A percentile compares a stretch with the other conserved stretches of the same genome.
These are phyloP conservation scores for Calliopum simillimum DNA, from an alignment of 2,888 invertebrate species.

Conservation along the genomic window DNA sequence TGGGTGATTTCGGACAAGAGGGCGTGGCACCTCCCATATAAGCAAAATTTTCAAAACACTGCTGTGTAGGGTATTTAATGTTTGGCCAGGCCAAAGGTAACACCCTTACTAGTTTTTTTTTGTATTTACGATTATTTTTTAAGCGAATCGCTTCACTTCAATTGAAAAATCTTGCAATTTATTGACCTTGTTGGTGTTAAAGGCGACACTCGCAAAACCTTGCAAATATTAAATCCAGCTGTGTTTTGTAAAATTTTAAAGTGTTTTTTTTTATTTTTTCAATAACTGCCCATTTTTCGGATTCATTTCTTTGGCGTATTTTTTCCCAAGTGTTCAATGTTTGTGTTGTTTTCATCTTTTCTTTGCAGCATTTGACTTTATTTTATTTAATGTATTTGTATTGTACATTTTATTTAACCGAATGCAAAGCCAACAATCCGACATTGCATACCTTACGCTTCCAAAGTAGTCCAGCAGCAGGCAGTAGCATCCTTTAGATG, in stretches of 20 bases:
- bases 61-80: too few relatives aligned
- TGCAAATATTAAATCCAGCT: not conserved
- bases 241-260: constrained; percentile 3
- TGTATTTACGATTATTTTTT: too few relatives aligned
- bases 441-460: constrained; percentile 37
- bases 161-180: too few relatives aligned
- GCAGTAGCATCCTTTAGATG: constrained; percentile 12
- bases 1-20: too few relatives aligned
- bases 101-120: too few relatives aligned
- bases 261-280: not conserved
- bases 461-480: constrained; percentile 22
- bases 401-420: constrained; percentile 44
- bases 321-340: not conserved
- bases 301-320: not conserved
- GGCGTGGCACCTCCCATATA: too few relatives aligned
- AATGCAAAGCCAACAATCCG: constrained; percentile 27
- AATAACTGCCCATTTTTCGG: not conserved
- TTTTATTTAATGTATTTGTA: constrained; percentile 10
- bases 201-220: not conserved
- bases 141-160: too few relatives aligned
- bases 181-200: too few relatives aligned
- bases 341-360: constrained; percentile 29
- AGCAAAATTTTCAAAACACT: too few relatives aligned
- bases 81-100: too few relatives aligned
- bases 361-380: too few relatives aligned